These are phyloP conservation scores for Cebus imitator DNA, from an alignment of 2,113 vertebrate species.

Conservation along the genomic window DNA sequence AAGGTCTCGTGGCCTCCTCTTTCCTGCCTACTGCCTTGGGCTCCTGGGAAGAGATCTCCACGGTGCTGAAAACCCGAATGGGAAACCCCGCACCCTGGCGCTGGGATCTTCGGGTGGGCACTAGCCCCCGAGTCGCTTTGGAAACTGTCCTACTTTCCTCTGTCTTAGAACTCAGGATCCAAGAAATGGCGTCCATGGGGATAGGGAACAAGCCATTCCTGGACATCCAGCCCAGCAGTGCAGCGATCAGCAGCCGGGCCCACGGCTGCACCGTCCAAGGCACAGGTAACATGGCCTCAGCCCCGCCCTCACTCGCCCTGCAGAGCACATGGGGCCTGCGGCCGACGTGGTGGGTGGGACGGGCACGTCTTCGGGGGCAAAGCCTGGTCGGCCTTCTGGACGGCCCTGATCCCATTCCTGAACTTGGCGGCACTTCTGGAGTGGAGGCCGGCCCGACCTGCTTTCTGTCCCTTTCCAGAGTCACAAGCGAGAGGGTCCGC, in stretches of 20 bases:
- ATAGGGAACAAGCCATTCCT: conserved; percentile 89
- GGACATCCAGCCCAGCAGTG: conserved; percentile 89
- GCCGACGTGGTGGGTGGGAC: rapidly evolving
- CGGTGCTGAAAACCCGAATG: too few relatives aligned
- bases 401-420: too few relatives aligned
- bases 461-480: conserved; percentile 75
- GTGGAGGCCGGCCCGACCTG: background rate
- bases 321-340: too few relatives aligned
- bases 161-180: conserved; percentile 87
- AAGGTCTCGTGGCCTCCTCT: background rate
- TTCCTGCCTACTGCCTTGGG: background rate
- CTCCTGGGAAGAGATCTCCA: background rate
- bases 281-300: background rate
- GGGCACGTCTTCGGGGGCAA: background rate
- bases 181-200: conserved; percentile 91
- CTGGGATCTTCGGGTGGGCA: background rate
- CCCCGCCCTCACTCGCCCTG: background rate
- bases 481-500: conserved; percentile 80
- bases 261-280: background rate
- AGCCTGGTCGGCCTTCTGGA: background rate
- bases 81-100: background rate
- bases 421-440: background rate
- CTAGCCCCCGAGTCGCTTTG: background rate
- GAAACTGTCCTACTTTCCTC: background rate
- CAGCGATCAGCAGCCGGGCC: conserved; percentile 72